Evolutionary conservation across 2,888 invertebrate genomes (phyloP).

Genomic region (Diarsia brunnea): DNA sequence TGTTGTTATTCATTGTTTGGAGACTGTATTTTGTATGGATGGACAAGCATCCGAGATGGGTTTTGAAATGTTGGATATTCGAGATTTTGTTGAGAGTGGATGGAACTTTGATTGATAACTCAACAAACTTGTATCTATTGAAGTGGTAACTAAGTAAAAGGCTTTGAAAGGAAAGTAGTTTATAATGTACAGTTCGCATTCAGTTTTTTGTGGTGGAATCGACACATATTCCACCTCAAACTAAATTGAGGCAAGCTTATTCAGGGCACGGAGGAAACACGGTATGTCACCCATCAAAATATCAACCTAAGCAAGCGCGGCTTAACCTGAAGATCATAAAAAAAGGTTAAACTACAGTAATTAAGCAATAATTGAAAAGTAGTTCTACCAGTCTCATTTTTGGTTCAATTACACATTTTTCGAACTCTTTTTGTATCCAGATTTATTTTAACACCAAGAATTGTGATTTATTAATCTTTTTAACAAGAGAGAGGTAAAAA

Average conservation of each 20-base stretch:
- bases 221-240: not conserved
- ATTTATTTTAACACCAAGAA: not conserved
- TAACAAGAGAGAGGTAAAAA: not conserved
- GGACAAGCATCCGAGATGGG: slow-evolving; percentile 3
- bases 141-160: not conserved
- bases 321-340: not conserved
- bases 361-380: not conserved
- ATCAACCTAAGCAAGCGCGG: too few species aligned
- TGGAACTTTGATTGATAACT: not conserved
- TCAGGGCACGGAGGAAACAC: too few species aligned
- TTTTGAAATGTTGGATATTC: slow-evolving; percentile 3
- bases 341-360: not conserved
- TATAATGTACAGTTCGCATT: not conserved
- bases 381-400: not conserved
- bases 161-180: not conserved
- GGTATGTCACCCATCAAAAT: too few species aligned
- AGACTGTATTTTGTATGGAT: slow-evolving; percentile 1
- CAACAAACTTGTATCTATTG: not conserved
- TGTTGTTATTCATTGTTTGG: slow-evolving; percentile 47
- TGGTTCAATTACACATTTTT: not conserved
- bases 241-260: not conserved
- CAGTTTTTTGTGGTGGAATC: not conserved
- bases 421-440: not conserved
- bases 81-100: not conserved
- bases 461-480: not conserved